phyloP scores from a whole-genome alignment of 2,797 vertebrate genomes.

The Enteromius unitaeniatus region DNA sequence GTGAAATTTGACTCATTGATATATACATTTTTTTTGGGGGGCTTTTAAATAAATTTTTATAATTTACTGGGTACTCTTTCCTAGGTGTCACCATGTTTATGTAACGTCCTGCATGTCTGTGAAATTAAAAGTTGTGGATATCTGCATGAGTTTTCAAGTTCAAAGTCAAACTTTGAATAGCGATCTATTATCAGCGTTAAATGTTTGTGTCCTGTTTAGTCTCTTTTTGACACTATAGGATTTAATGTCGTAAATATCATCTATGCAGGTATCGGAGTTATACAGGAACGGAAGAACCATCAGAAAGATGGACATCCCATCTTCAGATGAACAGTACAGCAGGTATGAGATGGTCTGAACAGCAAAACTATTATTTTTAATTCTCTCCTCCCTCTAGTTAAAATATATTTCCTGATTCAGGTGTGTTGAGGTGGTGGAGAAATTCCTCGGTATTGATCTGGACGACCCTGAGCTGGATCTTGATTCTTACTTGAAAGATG shows the following conservation, averaged over 20 bases:
- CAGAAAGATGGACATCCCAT: conserved; percentile 73
- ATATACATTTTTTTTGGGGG: no score
- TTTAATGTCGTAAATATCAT: conserved; percentile 5
- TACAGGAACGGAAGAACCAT: conserved; percentile 82
- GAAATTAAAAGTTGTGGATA: neutral
- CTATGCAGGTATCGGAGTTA: conserved; percentile 80
- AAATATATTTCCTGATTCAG: conserved; percentile 65
- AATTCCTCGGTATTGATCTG: conserved; percentile 87
- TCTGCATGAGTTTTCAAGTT: neutral
- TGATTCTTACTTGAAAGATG: conserved; percentile 83
- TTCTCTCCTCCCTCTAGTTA: neutral
- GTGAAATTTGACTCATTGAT: neutral
- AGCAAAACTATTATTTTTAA: neutral
- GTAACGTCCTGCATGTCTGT: neutral
- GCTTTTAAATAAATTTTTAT: neutral
- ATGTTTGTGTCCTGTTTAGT: neutral
- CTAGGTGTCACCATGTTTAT: neutral
- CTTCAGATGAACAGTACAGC: conserved; percentile 76
- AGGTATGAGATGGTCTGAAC: conserved; percentile 68
- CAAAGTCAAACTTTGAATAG: neutral
- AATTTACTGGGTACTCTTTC: neutral
- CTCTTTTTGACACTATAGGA: neutral
- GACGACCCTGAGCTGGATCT: conserved; percentile 84
- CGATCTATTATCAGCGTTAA: neutral
- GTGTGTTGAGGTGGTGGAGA: conserved; percentile 84